Evolutionary conservation across 2,797 vertebrate genomes (phyloP), one percentile per base, ranked within the genome.

Genomic region (Hypotaenidia okinawae): DNA sequence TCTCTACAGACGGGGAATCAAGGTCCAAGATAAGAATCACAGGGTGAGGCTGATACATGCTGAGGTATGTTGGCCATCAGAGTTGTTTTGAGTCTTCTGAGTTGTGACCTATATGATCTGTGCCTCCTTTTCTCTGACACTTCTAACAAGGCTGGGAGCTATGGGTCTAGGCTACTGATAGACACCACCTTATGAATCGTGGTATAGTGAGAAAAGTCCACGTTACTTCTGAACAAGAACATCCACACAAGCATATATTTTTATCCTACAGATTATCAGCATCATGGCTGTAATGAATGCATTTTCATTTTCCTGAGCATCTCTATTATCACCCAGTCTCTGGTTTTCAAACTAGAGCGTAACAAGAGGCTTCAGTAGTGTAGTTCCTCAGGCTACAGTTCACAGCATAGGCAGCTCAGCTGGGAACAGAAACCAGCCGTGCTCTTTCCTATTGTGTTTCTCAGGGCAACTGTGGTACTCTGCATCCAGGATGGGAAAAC

Each of bases 221-320:
- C 39, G 7, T 69, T 82, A 70, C 57, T 93, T 90, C 67, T 64
- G 67, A 94, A 57, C 27, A 49, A 43, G 77, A 69, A 79, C 35
- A 67, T 79, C 35, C 32, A 63, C 57, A 35, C 79, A 51, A 64
- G 37, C 62, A 88, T 6, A 15, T 7, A 77, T 83, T 94, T 84
- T 89, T 77, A 67, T 74, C n/a, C 35, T 80, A 61, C 25, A 78
- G 39, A 51, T 77, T 83, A 90, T 84, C 84, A 90, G 51, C 66
- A 84, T 66, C 37, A 39, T 51, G 18, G 63, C 52, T 58, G 33
- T 35, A 86, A 70, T 72, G 69, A 94, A 72, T 33, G 37, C 35
- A 75, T 81, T 94, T 95, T 79, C 84, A 84, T 59, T 89, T 87
- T 70, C 43, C 58, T 62, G 47, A 84, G 21, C 66, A 78, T 51